These are phyloP conservation scores for Platycheirus rosarum DNA, from an alignment of 2,888 invertebrate species.

Conservation along the genomic window DNA sequence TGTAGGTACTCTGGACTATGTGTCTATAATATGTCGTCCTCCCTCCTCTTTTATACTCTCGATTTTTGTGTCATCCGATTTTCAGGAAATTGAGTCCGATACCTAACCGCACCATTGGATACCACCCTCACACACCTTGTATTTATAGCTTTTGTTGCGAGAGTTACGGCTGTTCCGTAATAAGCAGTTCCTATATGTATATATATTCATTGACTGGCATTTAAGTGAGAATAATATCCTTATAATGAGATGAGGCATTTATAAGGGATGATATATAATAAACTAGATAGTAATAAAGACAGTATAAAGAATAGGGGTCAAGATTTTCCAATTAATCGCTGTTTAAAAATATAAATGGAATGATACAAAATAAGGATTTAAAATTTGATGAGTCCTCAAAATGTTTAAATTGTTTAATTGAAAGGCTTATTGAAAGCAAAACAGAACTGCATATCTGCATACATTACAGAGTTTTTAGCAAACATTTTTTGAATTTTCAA, in stretches of 20 bases:
- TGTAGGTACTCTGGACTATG: too few relatives aligned
- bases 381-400: too few relatives aligned
- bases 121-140: slow-evolving; percentile 13
- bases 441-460: too few relatives aligned
- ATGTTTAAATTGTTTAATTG: too few relatives aligned
- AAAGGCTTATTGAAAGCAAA: too few relatives aligned
- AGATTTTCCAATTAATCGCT: slow-evolving; percentile 31
- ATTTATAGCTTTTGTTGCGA: background rate
- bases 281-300: slow-evolving; percentile 20
- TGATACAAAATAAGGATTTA: too few relatives aligned
- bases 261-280: background rate
- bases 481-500: too few relatives aligned
- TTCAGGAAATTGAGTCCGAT: slow-evolving; percentile 47
- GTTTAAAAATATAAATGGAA: too few relatives aligned
- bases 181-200: background rate
- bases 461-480: too few relatives aligned
- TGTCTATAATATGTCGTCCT: background rate
- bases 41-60: background rate
- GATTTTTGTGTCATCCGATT: slow-evolving; percentile 36
- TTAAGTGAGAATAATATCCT: slow-evolving; percentile 36
- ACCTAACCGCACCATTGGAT: slow-evolving; percentile 21
- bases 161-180: background rate
- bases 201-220: slow-evolving; percentile 13
- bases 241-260: slow-evolving; percentile 16
- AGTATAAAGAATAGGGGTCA: slow-evolving; percentile 15